Base-by-base conservation (phyloP, 2,888 invertebrate species). In the Harpagoxenus sublaevis region DNA sequence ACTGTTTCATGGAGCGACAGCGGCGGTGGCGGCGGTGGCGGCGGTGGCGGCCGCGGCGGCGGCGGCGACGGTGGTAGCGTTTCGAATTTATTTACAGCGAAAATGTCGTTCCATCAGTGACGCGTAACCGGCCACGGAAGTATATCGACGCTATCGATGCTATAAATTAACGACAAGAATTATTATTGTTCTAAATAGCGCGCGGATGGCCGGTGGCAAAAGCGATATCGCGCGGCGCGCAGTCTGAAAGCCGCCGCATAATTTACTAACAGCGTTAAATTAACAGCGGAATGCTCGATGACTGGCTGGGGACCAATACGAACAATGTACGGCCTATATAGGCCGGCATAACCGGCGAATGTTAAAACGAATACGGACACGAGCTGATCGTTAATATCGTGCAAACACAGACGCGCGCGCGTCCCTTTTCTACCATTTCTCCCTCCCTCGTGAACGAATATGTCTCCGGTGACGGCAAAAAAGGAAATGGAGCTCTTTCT, bases 231-330 rank as follows among this genome's bases (percentile, higher is more conserved):
- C 73, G 53, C 42, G 60, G 65, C 42, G 86, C 86, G 73, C 85
- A 65, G 84, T 83, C 85, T 81, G 83, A 86, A 90, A 88, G 82
- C 90, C 86, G 70, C 55, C 83, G 89, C 85, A 87, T 90, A 90
- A 90, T 90, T 90, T 84, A 88, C 82, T 83, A 89, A 90, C 89
- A 71, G 82, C 86, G 85, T 79, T 88, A 89, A 90, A 90, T 89
- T 90, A 90, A 88, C 88, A 81, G 73, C 78, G 82, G 84, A 83
- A 87, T 86, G 79, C 79, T 83, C 88, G 90, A 90, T 84, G 88
- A 90, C 87, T 84, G 90, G 86, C 90, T 84, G 84, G 90, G 90
- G 90, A 90, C 84, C 88, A 85, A 90, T 90, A 87, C 87, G 88
- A 83, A 63, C 84, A 82, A 62, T 63, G 42, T 71, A 53, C 75